Conservation (phyloP, 2,797 vertebrate species). For the Botia kubotai region DNA sequence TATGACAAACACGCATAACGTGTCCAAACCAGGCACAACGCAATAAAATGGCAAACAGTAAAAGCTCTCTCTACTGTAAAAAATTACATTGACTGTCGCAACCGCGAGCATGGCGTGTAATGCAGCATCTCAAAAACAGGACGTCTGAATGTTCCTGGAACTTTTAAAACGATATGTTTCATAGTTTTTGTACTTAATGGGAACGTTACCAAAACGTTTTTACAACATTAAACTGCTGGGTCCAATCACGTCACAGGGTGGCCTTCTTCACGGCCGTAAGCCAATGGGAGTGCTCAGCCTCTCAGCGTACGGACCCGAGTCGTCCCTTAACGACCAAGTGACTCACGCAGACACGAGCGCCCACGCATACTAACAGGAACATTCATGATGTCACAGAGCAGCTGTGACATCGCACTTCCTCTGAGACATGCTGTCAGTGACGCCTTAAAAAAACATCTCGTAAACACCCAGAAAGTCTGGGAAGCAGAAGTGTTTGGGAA, state of each 20-base stretch:
- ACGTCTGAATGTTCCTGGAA: too few species aligned
- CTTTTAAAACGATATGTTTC: too few species aligned
- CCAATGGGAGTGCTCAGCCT: background rate
- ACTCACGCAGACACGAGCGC: conserved; percentile 46
- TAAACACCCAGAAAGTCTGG: conserved; percentile 28
- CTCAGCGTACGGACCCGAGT: background rate
- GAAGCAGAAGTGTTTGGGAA: conserved; percentile 35
- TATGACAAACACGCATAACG: conserved; percentile 1
- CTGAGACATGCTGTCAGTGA: conserved; percentile 58
- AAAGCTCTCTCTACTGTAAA: background rate
- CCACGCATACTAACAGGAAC: conserved; percentile 53
- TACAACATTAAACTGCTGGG: too few species aligned
- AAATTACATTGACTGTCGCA: background rate
- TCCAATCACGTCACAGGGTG: background rate
- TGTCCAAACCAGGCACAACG: background rate
- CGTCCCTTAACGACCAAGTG: conserved; percentile 5
- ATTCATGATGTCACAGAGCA: conserved; percentile 54
- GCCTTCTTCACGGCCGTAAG: background rate
- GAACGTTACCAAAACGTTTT: too few species aligned
- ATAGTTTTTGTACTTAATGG: too few species aligned
- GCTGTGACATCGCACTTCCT: conserved; percentile 58
- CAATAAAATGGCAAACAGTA: background rate
- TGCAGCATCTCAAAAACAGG: too few species aligned
- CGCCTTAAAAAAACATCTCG: conserved; percentile 16
- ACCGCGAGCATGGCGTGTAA: too few species aligned